Conservation (phyloP, 1,140 invertebrate species). For the Lordiphosa mommai region DNA sequence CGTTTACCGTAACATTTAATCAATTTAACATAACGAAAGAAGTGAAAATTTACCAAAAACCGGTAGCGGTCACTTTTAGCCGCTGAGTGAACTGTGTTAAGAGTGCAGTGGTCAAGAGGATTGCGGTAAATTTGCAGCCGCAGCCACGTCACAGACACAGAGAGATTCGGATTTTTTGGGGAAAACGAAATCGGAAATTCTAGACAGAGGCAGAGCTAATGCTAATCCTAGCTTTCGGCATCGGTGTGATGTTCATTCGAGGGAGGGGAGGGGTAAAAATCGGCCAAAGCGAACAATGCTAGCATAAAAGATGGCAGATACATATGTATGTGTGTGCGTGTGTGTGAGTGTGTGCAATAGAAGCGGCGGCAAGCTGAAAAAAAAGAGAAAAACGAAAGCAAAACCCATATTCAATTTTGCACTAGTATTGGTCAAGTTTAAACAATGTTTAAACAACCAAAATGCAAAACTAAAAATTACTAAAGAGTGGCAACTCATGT, state of each 20-base stretch:
- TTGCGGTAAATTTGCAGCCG: constrained; percentile 69
- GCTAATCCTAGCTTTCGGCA: constrained; percentile 56
- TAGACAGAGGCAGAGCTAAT: constrained; percentile 31
- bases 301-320: constrained; percentile 69
- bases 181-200: constrained; percentile 40
- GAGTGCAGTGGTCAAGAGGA: constrained; percentile 18
- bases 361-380: constrained; percentile 31
- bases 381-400: constrained; percentile 33
- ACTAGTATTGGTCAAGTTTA: constrained; percentile 41
- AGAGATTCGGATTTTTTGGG: constrained; percentile 43
- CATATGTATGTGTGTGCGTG: constrained; percentile 30
- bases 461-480: constrained; percentile 37
- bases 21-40: constrained; percentile 30
- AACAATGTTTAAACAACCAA: constrained; percentile 47
- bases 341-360: constrained; percentile 13
- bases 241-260: constrained; percentile 11
- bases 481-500: constrained; percentile 56
- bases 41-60: constrained; percentile 41
- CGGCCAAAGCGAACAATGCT: constrained; percentile 40
- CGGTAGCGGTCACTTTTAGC: constrained; percentile 40
- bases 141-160: constrained; percentile 64
- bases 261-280: constrained; percentile 25
- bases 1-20: constrained; percentile 52
- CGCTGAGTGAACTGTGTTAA: constrained; percentile 26
- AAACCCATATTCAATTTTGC: constrained; percentile 35